Conservation (phyloP, 2,113 vertebrate genomes). For the Pteronura brasiliensis region DNA sequence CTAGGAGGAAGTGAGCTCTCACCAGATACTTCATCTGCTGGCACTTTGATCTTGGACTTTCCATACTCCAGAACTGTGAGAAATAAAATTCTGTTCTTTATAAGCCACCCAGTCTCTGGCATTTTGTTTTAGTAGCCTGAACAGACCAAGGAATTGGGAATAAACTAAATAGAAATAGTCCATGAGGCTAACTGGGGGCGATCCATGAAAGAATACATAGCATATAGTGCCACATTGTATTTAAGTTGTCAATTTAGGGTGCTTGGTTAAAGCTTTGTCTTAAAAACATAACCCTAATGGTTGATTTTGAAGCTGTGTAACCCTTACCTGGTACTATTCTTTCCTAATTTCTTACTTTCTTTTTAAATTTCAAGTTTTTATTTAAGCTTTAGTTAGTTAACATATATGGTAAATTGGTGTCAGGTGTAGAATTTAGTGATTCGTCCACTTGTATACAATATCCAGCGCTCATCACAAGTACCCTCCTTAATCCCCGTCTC, state of each 20-base stretch:
- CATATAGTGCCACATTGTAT: background rate
- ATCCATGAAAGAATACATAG: background rate
- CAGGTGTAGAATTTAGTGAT: too few species aligned
- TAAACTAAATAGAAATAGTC: background rate
- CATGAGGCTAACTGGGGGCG: background rate
- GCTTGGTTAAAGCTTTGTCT: background rate
- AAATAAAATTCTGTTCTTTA: background rate
- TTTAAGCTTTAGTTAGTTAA: background rate
- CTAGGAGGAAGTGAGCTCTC: background rate
- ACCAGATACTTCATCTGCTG: background rate
- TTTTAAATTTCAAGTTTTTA: background rate
- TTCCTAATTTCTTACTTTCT: background rate
- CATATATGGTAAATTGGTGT: too few species aligned
- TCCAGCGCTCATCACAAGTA: too few species aligned
- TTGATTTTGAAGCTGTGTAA: background rate
- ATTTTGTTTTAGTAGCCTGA: background rate
- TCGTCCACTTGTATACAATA: too few species aligned
- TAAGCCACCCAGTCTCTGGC: background rate
- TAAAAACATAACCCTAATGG: background rate
- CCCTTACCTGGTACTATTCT: background rate
- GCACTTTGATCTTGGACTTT: background rate
- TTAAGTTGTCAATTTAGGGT: background rate
- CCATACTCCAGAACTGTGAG: background rate
- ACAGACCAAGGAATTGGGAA: background rate
- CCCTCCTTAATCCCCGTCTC: too few species aligned